phyloP scores from a whole-genome alignment of 2,113 vertebrate genomes.

The Rhegmatorhina hoffmannsi region DNA sequence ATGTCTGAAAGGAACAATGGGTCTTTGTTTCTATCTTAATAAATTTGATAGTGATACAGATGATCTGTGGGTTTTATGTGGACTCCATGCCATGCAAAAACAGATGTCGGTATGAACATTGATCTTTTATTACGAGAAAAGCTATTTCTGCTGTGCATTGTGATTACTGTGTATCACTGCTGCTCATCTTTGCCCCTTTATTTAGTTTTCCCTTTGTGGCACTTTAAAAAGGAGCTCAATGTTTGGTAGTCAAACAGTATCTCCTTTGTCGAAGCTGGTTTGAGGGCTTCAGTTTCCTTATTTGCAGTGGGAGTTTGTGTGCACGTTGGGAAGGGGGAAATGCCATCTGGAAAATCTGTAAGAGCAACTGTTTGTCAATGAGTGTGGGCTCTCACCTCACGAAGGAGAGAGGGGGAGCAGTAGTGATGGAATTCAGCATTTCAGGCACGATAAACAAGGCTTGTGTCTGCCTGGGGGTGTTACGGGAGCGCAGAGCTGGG shows the following conservation, averaged over 20 bases:
- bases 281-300: constrained; percentile 3
- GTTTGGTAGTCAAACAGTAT: constrained; percentile 21
- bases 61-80: not conserved
- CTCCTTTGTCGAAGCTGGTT: not conserved
- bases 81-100: accelerated
- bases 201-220: constrained; percentile 2
- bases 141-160: not conserved
- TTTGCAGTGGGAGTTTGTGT: not conserved
- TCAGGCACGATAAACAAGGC: not conserved
- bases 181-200: not conserved
- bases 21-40: not conserved
- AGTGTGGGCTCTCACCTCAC: constrained; percentile 46
- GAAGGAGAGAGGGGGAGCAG: not conserved
- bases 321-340: not conserved
- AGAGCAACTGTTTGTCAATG: constrained; percentile 35
- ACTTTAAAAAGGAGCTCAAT: constrained; percentile 7
- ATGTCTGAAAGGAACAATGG: not conserved
- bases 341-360: constrained; percentile 27
- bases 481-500: not conserved
- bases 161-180: not conserved
- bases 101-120: not conserved
- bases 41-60: not conserved
- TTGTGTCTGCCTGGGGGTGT: not conserved
- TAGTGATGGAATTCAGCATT: constrained; percentile 8
- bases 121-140: not conserved